phyloP scores from a whole-genome alignment of 2,888 invertebrate genomes.

The Drosophila tanythrix region DNA sequence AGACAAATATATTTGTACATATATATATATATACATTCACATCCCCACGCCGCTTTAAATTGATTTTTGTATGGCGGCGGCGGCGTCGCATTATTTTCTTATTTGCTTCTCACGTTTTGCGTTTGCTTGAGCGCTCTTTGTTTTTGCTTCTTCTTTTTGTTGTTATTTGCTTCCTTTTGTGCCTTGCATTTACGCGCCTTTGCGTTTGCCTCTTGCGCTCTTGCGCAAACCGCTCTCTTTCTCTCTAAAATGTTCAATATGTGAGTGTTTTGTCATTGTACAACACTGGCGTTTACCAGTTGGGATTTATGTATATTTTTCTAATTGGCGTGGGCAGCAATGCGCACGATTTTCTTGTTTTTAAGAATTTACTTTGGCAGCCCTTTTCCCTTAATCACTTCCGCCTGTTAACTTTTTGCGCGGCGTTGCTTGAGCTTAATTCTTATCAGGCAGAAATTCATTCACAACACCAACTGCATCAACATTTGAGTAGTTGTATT shows the following conservation, averaged over 20 bases:
- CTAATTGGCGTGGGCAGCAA: constrained; percentile 75
- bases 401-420: constrained; percentile 51
- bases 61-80: constrained; percentile 68
- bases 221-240: constrained; percentile 75
- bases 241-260: constrained; percentile 53
- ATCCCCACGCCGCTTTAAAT: constrained; percentile 61
- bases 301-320: constrained; percentile 67
- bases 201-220: constrained; percentile 54
- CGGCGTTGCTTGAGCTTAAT: constrained; percentile 49
- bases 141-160: constrained; percentile 67
- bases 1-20: not conserved
- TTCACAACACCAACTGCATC: constrained; percentile 33
- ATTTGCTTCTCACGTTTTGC: constrained; percentile 75
- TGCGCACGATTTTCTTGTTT: constrained; percentile 43
- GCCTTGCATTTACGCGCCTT: constrained; percentile 78
- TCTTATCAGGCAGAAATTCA: constrained; percentile 48
- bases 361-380: constrained; percentile 56
- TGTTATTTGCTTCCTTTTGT: constrained; percentile 75
- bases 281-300: constrained; percentile 56
- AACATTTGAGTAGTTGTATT: constrained; percentile 20
- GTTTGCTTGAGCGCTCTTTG: constrained; percentile 62
- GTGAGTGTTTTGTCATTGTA: constrained; percentile 45
- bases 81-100: constrained; percentile 69
- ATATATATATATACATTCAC: constrained; percentile 18
- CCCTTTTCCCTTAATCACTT: constrained; percentile 63